Base-by-base conservation (phyloP, 2,797 vertebrate genomes). In the Sebastes alutus region DNA sequence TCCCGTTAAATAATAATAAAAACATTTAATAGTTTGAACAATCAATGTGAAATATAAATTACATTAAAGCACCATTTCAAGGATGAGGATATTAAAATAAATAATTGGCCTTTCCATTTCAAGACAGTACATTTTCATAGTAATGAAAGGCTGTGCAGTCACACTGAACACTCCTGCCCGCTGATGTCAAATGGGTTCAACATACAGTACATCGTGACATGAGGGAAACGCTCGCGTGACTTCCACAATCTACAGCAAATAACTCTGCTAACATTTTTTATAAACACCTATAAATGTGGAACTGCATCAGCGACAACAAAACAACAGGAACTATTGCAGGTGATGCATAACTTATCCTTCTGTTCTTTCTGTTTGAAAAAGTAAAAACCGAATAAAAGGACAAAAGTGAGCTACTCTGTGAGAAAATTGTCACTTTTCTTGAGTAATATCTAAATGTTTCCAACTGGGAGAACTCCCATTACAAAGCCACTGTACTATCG, bases 21-120 rank as follows among this genome's bases (percentile, higher is more conserved):
- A 91, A 87, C 83, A 88, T 90, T 62, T 92, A 76, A 90, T 88
- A 86, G 78, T 87, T 75, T 88, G 72, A 92, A 94, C 93, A 95
- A 94, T 94, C 91, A 92, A 88, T 68, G 90, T 94, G 91, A 94
- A 94, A 94, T 94, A 96, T 95, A 95, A 95, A 94, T 96, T 95
- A 96, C 94, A 94, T 94, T 91, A 94, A 95, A 96, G 96, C 96
- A 96, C 96, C 95, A 94, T 96, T 95, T 96, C 92, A 92, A 94
- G 92, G 95, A 94, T 92, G 91, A 94, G 91, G 87, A 94, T 94
- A 95, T 90, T 92, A 85, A 95, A 96, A 96, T 96, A 96, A 96
- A 96, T 94, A 95, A 94, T 94, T 95, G 93, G 92, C 92, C 92
- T 94, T 94, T 91, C 78, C 86, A 82, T 88, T 74, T 89, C 73